Conservation (phyloP, 2,113 vertebrate genomes). For the Austrofundulus limnaeus region DNA sequence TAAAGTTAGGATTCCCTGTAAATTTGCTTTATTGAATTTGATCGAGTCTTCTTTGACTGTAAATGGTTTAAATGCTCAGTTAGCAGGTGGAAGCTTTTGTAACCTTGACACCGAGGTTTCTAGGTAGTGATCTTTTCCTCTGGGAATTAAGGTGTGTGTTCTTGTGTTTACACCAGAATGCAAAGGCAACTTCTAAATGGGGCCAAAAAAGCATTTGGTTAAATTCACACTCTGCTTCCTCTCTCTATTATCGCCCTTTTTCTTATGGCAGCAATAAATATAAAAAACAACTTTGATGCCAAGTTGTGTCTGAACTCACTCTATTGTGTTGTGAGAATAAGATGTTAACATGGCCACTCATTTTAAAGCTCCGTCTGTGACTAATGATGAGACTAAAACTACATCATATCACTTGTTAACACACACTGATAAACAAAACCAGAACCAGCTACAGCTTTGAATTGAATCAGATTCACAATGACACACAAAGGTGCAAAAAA, state of each 20-base stretch:
- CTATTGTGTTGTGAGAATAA: slow-evolving; percentile 7
- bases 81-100: slow-evolving; percentile 51
- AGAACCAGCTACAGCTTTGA: background rate
- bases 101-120: slow-evolving; percentile 6
- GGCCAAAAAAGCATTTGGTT: no score
- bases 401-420: background rate
- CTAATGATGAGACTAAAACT: slow-evolving; percentile 33
- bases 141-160: slow-evolving; percentile 24
- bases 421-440: background rate
- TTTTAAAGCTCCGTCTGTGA: background rate
- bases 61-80: slow-evolving; percentile 12
- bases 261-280: no score
- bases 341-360: slow-evolving; percentile 4
- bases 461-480: background rate
- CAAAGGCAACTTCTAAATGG: slow-evolving; percentile 26
- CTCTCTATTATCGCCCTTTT: no score
- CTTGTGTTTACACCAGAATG: slow-evolving; percentile 25
- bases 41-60: slow-evolving; percentile 4
- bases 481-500: background rate
- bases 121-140: no score
- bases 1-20: background rate
- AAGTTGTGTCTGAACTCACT: background rate
- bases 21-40: background rate
- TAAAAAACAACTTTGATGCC: no score
- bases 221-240: no score